Evolutionary conservation across 2,113 vertebrate genomes (phyloP), one percentile per base, ranked within the genome.

Genomic region (Dascyllus trimaculatus): DNA sequence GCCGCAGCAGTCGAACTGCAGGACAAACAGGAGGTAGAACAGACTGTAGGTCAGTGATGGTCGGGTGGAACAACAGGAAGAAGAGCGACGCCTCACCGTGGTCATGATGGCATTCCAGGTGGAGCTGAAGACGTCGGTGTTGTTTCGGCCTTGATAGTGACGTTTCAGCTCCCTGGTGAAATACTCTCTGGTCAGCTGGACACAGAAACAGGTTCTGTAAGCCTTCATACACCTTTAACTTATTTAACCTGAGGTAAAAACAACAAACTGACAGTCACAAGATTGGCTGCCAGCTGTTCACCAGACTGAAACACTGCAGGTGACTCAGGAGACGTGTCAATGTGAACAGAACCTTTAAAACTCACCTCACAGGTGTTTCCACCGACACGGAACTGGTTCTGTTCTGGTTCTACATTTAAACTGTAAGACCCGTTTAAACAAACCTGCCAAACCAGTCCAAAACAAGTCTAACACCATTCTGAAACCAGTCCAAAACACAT

Each of bases 31-130:
- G n/a, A 49, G 9, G 46, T 29, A 29, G 29, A 29, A 29, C 18
- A 2, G 14, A 52, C 10, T 0, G n/a, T 9, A 26, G n/a, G 18
- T 13, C 43, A 46, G 0, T n/a, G 13, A 48, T 11, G 18, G 13
- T 13, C 29, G 6, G 11, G 2, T 4, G n/a, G 13, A 29, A 5
- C 3, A n/a, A 45, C 4, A 59, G 1, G 22, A 15, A 4, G 1
- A 35, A 43, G 13, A n/a, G 5, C 0, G 4, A n/a, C 0, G 21
- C 17, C 4, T 91, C 79, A 98, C 97, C 17, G 96, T 97, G 91
- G 95, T 95, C 97, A 99, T 99, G 81, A 98, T 95, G 0, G 96
- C 96, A 82, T 99, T 98, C 97, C 97, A 97, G 10, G 96, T 97
- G 84, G 95, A 91, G 0, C 96, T 96, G 79, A 98, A 97, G 90